These are phyloP conservation scores for Phasia obesa DNA, from an alignment of 2,888 invertebrate genomes.

Conservation along the genomic window DNA sequence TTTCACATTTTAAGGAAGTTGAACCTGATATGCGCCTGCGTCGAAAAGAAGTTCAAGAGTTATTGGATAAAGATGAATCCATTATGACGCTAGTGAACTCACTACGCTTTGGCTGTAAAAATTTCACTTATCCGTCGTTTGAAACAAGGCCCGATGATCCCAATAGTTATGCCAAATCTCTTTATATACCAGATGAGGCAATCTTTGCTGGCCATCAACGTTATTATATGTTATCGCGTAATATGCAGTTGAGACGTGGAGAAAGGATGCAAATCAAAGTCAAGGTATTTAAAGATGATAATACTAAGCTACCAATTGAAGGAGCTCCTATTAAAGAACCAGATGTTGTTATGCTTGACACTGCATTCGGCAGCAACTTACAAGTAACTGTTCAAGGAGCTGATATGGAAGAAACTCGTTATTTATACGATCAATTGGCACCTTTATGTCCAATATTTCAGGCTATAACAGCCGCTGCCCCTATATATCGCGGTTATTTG, in stretches of 20 bases:
- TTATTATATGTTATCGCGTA: constrained; percentile 95
- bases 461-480: constrained; percentile 98
- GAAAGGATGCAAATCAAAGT: constrained; percentile 98
- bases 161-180: constrained; percentile 90
- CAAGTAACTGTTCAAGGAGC: constrained; percentile 97
- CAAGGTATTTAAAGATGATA: constrained; percentile 95
- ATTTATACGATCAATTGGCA: constrained; percentile 97
- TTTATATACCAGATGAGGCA: constrained; percentile 97
- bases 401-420: constrained; percentile 97
- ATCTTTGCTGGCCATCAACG: constrained; percentile 98
- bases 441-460: constrained; percentile 98
- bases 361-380: constrained; percentile 98
- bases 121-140: constrained; percentile 92
- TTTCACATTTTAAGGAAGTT: constrained; percentile 98
- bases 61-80: constrained; percentile 90
- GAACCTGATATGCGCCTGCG: constrained; percentile 97
- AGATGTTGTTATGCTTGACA: constrained; percentile 98
- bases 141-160: constrained; percentile 87
- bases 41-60: constrained; percentile 91
- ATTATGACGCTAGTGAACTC: constrained; percentile 96
- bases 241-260: constrained; percentile 94
- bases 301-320: constrained; percentile 93
- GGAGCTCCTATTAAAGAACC: constrained; percentile 90
- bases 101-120: constrained; percentile 94
- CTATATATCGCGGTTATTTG: constrained; percentile 95